Percentiles rank a stretch among this genome's conserved stretches.
Evolutionary conservation across 2,797 vertebrate species (phyloP).

Genomic region (Hafferia zeledoni): DNA sequence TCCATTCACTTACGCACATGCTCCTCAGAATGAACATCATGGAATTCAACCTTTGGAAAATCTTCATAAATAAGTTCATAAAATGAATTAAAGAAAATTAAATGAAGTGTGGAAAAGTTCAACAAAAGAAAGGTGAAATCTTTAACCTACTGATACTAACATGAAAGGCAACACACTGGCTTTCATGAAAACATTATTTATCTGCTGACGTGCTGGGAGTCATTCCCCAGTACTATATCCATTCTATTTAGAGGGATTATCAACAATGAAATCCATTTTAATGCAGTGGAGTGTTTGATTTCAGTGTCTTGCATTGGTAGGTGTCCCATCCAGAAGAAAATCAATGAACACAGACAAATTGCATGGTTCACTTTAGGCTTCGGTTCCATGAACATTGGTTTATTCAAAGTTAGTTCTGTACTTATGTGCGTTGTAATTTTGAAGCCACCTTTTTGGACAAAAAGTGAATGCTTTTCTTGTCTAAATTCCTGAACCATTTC

Average conservation of each 20-base stretch:
- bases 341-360: neutral
- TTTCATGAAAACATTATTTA: neutral
- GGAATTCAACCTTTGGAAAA: neutral
- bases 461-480: neutral
- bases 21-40: neutral
- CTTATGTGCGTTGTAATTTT: neutral
- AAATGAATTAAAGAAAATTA: neutral
- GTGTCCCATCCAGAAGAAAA: neutral
- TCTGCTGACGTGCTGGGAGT: accelerated
- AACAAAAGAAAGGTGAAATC: neutral
- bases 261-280: neutral
- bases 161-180: neutral
- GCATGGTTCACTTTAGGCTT: neutral
- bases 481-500: neutral
- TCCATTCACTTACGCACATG: neutral
- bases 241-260: neutral
- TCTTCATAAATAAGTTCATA: neutral
- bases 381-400: accelerated
- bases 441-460: neutral
- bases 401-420: neutral
- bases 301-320: neutral
- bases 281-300: neutral
- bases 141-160: neutral
- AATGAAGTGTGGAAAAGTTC: neutral
- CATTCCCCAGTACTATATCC: neutral